These are phyloP conservation scores for Hirtodrosophila histrioides DNA, from an alignment of 2,888 invertebrate genomes.

Conservation along the genomic window DNA sequence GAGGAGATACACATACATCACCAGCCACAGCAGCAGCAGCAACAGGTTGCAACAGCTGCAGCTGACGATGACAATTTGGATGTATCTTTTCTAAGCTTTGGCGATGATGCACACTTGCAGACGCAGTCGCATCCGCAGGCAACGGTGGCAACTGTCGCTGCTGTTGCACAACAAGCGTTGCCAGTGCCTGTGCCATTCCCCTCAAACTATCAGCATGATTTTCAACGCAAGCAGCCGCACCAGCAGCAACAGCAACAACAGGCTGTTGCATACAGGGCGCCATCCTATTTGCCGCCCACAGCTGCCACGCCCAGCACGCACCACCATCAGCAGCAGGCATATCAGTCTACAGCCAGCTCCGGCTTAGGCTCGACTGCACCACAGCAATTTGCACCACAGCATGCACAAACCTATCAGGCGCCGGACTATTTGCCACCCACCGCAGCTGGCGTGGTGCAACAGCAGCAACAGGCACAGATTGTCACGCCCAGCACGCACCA, in stretches of 20 bases:
- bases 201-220: constrained; percentile 71
- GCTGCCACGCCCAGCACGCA: constrained; percentile 26
- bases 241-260: not conserved
- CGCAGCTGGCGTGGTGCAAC: constrained; percentile 10
- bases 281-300: constrained; percentile 58
- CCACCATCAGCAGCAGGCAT: constrained; percentile 33
- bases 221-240: constrained; percentile 41
- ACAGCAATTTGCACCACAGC: constrained; percentile 24
- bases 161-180: constrained; percentile 20
- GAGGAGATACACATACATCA: constrained; percentile 63
- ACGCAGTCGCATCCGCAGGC: constrained; percentile 1
- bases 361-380: constrained; percentile 24
- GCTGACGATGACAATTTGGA: constrained; percentile 68
- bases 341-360: constrained; percentile 28
- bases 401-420: constrained; percentile 40
- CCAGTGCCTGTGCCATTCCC: constrained; percentile 67
- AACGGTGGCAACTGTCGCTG: constrained; percentile 4
- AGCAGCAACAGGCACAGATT: constrained; percentile 5
- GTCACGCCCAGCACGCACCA: not conserved
- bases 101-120: constrained; percentile 33
- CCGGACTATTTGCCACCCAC: constrained; percentile 47
- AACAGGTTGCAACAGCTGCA: constrained; percentile 13
- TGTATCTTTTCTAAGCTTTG: constrained; percentile 65
- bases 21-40: constrained; percentile 28
- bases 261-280: constrained; percentile 31